These are phyloP conservation scores for Pelodiscus sinensis DNA, from an alignment of 2,113 vertebrate species.

Conservation along the genomic window DNA sequence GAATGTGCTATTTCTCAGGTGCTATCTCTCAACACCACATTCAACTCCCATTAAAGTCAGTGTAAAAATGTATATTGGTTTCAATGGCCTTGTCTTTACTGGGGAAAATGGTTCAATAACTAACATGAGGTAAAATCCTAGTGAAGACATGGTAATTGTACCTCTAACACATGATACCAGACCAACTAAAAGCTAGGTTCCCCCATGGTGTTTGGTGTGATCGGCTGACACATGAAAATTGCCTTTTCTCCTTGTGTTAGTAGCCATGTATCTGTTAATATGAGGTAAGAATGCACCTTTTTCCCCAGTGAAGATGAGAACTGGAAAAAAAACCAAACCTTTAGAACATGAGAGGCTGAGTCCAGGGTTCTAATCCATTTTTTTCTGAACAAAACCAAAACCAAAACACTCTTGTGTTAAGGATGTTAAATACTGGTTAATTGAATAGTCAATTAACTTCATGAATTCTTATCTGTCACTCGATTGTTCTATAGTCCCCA, in stretches of 20 bases:
- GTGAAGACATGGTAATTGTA: background rate
- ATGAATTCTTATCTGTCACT: no score
- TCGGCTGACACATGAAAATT: accelerated
- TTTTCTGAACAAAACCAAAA: background rate
- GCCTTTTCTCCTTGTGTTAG: background rate
- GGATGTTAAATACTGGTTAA: no score
- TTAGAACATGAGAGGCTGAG: background rate
- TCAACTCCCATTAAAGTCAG: background rate
- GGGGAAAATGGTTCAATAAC: accelerated
- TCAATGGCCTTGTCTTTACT: background rate
- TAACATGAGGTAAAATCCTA: background rate
- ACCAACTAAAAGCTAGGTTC: background rate
- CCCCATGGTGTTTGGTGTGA: background rate
- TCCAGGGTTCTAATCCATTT: background rate
- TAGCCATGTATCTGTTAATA: background rate
- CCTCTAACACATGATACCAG: background rate
- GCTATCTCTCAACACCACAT: background rate
- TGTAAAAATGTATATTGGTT: conserved; percentile 3
- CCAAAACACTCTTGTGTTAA: background rate
- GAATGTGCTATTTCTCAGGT: background rate
- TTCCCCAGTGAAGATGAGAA: background rate
- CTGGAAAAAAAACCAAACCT: background rate
- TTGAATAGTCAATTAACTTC: no score
- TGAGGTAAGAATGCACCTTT: accelerated
- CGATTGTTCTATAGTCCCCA: no score